Conservation (phyloP, 2,888 invertebrate species). For the Parapristionchus giblindavisi region DNA sequence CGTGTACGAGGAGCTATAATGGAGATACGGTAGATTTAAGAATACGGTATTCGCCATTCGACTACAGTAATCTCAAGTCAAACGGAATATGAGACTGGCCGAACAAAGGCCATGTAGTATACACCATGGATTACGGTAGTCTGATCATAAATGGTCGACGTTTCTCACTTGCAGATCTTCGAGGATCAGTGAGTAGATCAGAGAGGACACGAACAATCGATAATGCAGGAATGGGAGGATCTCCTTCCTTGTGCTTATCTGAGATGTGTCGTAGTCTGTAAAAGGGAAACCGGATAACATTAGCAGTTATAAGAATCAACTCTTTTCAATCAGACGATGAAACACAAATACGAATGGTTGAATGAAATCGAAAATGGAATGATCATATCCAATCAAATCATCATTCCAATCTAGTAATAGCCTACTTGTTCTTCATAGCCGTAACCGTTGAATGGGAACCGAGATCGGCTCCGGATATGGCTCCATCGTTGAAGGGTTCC, state of each 20-base stretch:
- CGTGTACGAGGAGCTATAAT: slow-evolving; percentile 5
- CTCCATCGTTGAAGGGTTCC: slow-evolving; percentile 31
- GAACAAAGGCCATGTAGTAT: no score
- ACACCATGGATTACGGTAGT: not conserved
- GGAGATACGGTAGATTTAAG: not conserved
- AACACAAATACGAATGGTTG: not conserved
- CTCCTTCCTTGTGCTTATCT: slow-evolving; percentile 14
- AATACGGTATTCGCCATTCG: not conserved
- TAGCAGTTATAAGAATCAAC: not conserved
- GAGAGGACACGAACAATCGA: slow-evolving; percentile 4
- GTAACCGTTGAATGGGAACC: slow-evolving; percentile 17
- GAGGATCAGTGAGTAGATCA: not conserved
- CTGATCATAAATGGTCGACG: no score
- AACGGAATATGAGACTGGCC: no score
- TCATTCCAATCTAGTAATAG: not conserved
- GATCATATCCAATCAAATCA: not conserved
- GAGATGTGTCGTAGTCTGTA: slow-evolving; percentile 7
- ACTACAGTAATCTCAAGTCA: not conserved
- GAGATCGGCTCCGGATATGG: slow-evolving; percentile 6
- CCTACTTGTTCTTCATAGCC: slow-evolving; percentile 18
- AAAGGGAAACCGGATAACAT: not conserved
- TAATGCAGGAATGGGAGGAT: slow-evolving; percentile 4
- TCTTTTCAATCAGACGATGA: not conserved
- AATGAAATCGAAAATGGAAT: not conserved
- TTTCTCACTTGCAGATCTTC: slow-evolving; percentile 9